These are phyloP conservation scores for Nothocercus nigrocapillus DNA, from an alignment of 2,113 vertebrate genomes.

Conservation along the genomic window DNA sequence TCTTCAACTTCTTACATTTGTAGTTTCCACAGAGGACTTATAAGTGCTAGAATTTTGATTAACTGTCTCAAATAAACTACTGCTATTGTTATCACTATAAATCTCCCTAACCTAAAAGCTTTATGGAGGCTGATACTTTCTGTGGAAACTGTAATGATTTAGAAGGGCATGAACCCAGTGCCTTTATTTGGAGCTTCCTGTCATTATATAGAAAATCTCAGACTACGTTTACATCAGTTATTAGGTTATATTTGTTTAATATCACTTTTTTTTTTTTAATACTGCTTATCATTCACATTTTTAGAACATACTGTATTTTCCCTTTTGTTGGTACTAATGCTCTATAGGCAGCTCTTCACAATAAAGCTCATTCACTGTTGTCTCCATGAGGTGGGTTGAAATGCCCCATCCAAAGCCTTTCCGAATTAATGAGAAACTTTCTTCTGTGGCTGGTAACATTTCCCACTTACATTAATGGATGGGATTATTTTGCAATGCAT, in stretches of 20 bases:
- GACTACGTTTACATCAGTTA: not conserved
- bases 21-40: constrained; percentile 55
- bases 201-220: not conserved
- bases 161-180: not conserved
- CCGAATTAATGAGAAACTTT: not conserved
- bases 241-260: constrained; percentile 34
- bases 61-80: constrained; percentile 66
- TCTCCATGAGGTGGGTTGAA: not conserved
- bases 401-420: not conserved
- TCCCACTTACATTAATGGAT: not conserved
- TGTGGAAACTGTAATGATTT: constrained; percentile 29
- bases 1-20: constrained; percentile 48
- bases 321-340: not conserved
- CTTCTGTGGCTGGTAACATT: not conserved
- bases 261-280: constrained; percentile 10
- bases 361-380: not conserved
- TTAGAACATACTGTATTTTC: not conserved
- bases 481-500: not conserved
- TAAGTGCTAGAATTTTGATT: constrained; percentile 72
- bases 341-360: not conserved
- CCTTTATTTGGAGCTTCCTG: constrained; percentile 39
- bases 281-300: not conserved
- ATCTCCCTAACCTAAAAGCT: constrained; percentile 10
- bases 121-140: constrained; percentile 17
- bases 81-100: constrained; percentile 58